Percentiles rank a stretch among this genome's conserved stretches.
Evolutionary conservation across 2,113 vertebrate species (phyloP).

Genomic region (Petromus typicus): DNA sequence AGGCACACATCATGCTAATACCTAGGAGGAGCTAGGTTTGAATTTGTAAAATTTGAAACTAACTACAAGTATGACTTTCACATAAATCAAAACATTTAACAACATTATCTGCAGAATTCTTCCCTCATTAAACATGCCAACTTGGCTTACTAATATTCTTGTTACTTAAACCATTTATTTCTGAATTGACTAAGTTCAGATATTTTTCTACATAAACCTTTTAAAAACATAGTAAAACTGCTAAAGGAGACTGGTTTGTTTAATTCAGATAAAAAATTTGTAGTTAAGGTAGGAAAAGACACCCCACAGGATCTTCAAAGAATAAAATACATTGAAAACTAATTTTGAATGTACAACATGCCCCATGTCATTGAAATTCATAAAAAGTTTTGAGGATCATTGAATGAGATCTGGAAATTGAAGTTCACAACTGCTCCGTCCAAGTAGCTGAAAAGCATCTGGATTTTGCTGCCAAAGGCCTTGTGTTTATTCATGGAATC

Average conservation of each 20-base stretch:
- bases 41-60: background rate
- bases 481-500: slow-evolving; percentile 5
- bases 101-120: background rate
- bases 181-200: background rate
- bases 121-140: background rate
- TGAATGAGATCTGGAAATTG: background rate
- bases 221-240: background rate
- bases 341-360: background rate
- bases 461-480: background rate
- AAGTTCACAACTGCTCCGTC: background rate
- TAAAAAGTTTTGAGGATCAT: background rate
- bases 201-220: background rate
- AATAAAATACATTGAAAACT: background rate
- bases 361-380: background rate
- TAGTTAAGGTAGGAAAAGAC: background rate
- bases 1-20: background rate
- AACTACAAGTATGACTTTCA: background rate
- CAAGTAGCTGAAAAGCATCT: background rate
- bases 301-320: background rate
- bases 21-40: background rate
- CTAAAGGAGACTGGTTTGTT: background rate
- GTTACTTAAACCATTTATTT: slow-evolving; percentile 34
- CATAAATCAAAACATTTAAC: background rate
- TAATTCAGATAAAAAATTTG: background rate
- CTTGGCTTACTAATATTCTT: background rate